These are phyloP conservation scores for Campylorhamphus procurvoides DNA, from an alignment of 2,113 vertebrate species.

Conservation along the genomic window DNA sequence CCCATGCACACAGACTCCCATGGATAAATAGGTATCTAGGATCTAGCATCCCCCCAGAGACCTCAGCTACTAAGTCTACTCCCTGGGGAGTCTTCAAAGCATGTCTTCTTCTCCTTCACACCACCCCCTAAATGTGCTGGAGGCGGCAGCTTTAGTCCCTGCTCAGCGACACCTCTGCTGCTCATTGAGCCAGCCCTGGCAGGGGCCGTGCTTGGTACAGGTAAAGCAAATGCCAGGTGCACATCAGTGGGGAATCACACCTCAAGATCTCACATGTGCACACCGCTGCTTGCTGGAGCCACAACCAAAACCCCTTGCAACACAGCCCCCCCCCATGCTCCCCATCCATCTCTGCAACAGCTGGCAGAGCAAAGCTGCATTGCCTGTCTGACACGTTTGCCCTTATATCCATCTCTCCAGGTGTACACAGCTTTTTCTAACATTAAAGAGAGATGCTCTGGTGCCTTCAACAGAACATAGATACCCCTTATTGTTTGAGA, in stretches of 20 bases:
- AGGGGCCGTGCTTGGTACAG: background rate
- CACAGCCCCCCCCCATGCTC: rapidly evolving
- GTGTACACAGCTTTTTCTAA: background rate
- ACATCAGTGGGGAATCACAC: rapidly evolving
- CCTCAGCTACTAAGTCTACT: background rate
- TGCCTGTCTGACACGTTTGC: background rate
- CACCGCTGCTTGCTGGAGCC: rapidly evolving
- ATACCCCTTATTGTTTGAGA: background rate
- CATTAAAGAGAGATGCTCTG: rapidly evolving
- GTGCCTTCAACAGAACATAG: background rate
- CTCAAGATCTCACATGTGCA: background rate
- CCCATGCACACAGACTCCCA: background rate
- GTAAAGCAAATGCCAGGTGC: background rate
- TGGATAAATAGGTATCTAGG: background rate
- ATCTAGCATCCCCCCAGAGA: background rate
- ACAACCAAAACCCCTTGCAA: background rate
- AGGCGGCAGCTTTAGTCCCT: rapidly evolving
- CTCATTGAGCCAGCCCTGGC: background rate
- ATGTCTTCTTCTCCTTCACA: background rate
- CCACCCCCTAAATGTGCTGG: background rate
- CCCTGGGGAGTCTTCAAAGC: background rate
- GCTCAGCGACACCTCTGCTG: background rate
- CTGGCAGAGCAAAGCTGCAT: background rate
- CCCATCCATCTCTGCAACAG: background rate
- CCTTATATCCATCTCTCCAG: background rate